phyloP scores from a whole-genome alignment of 23 tunicate genomes.

The Ascidia mentula region DNA sequence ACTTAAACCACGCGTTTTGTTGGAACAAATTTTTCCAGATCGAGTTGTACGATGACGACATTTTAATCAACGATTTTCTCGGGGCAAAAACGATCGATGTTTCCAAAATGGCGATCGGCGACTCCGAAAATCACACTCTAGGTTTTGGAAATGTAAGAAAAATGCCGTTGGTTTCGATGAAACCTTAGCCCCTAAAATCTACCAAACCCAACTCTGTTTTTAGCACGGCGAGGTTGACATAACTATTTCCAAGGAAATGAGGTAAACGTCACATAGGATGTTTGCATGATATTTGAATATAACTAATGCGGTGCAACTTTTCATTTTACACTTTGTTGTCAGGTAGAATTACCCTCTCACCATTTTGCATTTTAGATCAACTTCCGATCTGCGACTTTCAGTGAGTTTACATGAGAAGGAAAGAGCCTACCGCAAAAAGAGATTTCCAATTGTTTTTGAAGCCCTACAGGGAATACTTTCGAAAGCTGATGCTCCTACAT shows the following conservation, averaged over 20 bases:
- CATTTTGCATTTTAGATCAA: constrained; percentile 25
- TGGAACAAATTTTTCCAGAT: not conserved
- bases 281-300: too few relatives aligned
- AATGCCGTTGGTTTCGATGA: not conserved
- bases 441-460: constrained; percentile 40
- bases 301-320: too few relatives aligned
- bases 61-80: not conserved
- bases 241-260: not conserved
- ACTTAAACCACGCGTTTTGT: not conserved
- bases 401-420: constrained; percentile 38
- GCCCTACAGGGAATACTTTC: constrained; percentile 25
- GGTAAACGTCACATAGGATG: too few relatives aligned
- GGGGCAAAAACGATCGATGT: not conserved
- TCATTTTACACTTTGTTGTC: too few relatives aligned
- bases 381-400: constrained; percentile 58
- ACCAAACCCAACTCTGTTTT: not conserved
- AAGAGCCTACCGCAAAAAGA: constrained; percentile 47
- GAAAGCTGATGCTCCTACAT: constrained; percentile 36
- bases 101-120: not conserved
- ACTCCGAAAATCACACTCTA: not conserved
- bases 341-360: too few relatives aligned
- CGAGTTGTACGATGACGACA: constrained; percentile 2
- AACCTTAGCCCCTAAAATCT: not conserved
- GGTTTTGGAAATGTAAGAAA: not conserved
- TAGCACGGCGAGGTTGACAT: not conserved